phyloP scores from a whole-genome alignment of 37 sponge, comb jelly and placozoan genomes.

The Axinella damicornis region DNA sequence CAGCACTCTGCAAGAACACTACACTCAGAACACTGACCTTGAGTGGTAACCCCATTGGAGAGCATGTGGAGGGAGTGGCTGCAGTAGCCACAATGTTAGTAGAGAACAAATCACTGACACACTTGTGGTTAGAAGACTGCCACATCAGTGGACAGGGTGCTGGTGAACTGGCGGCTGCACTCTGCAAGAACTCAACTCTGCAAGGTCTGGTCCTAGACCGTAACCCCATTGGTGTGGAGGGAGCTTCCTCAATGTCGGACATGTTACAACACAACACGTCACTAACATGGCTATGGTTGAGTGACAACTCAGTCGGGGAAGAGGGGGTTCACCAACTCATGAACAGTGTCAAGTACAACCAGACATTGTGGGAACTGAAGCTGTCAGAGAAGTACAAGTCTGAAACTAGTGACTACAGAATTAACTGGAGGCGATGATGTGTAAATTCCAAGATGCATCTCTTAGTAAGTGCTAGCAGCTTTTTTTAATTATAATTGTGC shows the following conservation, averaged over 20 bases:
- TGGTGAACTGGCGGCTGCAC: neutral
- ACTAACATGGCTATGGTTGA: neutral
- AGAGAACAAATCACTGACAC: neutral
- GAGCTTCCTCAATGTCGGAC: neutral
- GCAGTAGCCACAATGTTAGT: constrained; percentile 6
- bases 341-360: neutral
- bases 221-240: constrained; percentile 2
- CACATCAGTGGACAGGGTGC: neutral
- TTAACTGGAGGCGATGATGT: too few species aligned
- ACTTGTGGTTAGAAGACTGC: neutral
- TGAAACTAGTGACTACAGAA: too few species aligned
- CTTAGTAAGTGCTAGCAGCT: too few species aligned
- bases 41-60: neutral
- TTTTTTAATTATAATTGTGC: too few species aligned
- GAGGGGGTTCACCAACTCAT: neutral
- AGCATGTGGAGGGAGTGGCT: neutral
- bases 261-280: neutral
- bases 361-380: too few species aligned
- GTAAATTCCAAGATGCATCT: too few species aligned
- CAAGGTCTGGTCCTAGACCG: neutral
- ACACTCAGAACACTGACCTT: neutral
- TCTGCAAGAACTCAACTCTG: constrained; percentile 1
- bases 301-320: neutral
- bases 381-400: too few species aligned
- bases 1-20: too few species aligned